A percentile compares a stretch with the other conserved stretches of the same genome.
These are phyloP conservation scores for Decapterus maruadsi DNA, from an alignment of 2,797 vertebrate species.

Conservation along the genomic window DNA sequence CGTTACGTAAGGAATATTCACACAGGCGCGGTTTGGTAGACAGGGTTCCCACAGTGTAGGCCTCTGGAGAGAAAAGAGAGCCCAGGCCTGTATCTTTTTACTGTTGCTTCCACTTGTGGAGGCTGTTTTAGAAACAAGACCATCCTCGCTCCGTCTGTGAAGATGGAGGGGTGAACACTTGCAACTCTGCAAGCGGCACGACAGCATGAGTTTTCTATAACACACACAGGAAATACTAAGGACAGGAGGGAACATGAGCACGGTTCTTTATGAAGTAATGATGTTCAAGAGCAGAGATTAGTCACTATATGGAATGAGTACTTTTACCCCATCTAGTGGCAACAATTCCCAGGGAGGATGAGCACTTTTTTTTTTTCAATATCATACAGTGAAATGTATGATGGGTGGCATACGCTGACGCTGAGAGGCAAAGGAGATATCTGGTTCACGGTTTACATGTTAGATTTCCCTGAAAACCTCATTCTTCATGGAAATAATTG, in stretches of 20 bases:
- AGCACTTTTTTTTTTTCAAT: not conserved
- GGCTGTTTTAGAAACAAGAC: conserved; percentile 9
- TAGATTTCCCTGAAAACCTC: not conserved
- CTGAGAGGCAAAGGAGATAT: conserved; percentile 9
- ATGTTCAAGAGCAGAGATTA: conserved; percentile 23
- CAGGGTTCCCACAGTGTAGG: conserved; percentile 3
- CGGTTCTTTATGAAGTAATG: not conserved
- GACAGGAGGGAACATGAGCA: not conserved
- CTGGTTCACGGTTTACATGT: not conserved
- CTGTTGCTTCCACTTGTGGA: conserved; percentile 18
- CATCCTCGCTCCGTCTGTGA: not conserved
- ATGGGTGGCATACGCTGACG: not conserved
- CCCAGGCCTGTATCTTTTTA: conserved; percentile 25
- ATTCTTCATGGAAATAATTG: not conserved
- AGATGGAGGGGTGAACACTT: not conserved
- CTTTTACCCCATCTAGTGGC: conserved; percentile 82
- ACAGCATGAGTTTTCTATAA: not conserved
- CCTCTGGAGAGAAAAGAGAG: conserved; percentile 25
- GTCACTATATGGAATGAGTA: conserved; percentile 32
- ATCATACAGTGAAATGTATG: not conserved
- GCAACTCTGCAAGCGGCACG: not conserved
- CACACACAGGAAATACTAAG: not conserved
- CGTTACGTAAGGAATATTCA: conserved; percentile 10
- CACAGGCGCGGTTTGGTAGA: conserved; percentile 24
- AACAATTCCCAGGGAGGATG: conserved; percentile 13